These are phyloP conservation scores for Mallotus villosus DNA, from an alignment of 2,797 vertebrate species.

Conservation along the genomic window DNA sequence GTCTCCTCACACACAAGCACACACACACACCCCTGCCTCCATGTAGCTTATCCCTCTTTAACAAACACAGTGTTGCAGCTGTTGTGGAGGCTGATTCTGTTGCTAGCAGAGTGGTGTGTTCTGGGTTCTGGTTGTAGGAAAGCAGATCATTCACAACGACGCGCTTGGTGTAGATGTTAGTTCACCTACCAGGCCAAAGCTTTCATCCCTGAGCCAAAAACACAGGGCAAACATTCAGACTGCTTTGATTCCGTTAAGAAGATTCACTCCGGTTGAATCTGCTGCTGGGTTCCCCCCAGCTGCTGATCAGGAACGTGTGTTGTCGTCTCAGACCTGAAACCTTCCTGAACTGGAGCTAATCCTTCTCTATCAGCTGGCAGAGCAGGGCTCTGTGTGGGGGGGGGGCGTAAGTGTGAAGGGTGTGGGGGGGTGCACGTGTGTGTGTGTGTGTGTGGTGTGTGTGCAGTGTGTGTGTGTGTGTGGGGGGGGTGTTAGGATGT, in stretches of 20 bases:
- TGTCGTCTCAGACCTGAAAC: constrained; percentile 46
- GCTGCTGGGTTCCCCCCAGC: constrained; percentile 64
- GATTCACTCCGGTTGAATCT: constrained; percentile 71
- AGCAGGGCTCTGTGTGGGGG: too few relatives aligned
- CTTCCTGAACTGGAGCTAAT: constrained; percentile 48
- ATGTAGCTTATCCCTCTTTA: constrained; percentile 64
- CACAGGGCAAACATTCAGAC: constrained; percentile 67
- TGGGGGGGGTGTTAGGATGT: not conserved
- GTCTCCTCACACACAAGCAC: constrained; percentile 49
- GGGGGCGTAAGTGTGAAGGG: too few relatives aligned
- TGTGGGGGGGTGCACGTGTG: constrained; percentile 7
- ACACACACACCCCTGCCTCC: constrained; percentile 37
- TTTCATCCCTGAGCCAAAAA: constrained; percentile 74
- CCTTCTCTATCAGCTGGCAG: constrained; percentile 37
- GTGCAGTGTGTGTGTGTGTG: too few relatives aligned
- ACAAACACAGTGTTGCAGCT: constrained; percentile 60
- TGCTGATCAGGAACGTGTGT: constrained; percentile 61
- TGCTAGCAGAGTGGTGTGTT: constrained; percentile 49
- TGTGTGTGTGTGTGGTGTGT: too few relatives aligned
- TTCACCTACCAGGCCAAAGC: constrained; percentile 69
- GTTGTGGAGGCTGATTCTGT: constrained; percentile 61
- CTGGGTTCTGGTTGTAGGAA: constrained; percentile 53
- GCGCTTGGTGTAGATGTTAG: constrained; percentile 56
- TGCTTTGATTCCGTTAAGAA: constrained; percentile 72
- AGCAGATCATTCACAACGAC: constrained; percentile 60